Conservation (phyloP, 2,797 vertebrate genomes). For the Chloroceryle amazona region DNA sequence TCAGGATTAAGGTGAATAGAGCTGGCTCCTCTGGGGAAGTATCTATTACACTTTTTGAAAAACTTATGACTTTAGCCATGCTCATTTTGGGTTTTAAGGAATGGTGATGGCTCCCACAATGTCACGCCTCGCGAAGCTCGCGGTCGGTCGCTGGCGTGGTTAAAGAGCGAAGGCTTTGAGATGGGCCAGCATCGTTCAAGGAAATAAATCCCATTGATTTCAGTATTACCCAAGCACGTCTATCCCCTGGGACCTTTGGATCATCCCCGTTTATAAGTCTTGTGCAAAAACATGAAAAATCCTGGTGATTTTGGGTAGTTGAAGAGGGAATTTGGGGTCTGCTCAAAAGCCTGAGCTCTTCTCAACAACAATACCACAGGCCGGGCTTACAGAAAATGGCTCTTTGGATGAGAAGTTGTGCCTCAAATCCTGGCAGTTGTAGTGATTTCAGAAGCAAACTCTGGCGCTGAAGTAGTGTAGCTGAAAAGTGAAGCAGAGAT, state of each 20-base stretch:
- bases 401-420: too few relatives aligned
- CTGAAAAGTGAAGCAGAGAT: neutral
- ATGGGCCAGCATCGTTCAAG: neutral
- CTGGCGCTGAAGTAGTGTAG: neutral
- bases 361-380: neutral
- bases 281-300: neutral
- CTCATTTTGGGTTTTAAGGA: neutral
- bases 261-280: neutral
- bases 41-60: slow-evolving; percentile 5
- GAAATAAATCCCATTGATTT: neutral
- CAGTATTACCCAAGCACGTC: neutral
- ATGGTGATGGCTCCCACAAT: neutral
- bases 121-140: neutral
- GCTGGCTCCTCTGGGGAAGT: neutral
- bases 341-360: neutral
- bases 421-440: neutral
- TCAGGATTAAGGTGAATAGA: slow-evolving; percentile 55
- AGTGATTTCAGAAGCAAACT: neutral
- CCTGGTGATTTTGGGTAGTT: neutral
- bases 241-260: neutral
- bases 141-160: fast-evolving
- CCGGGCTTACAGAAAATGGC: neutral
- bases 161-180: neutral
- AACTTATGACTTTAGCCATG: slow-evolving; percentile 11
- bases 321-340: neutral